Percentiles rank a stretch among this genome's conserved stretches.
Conservation (phyloP, 2,113 vertebrate species). For the Erinaceus europaeus region DNA sequence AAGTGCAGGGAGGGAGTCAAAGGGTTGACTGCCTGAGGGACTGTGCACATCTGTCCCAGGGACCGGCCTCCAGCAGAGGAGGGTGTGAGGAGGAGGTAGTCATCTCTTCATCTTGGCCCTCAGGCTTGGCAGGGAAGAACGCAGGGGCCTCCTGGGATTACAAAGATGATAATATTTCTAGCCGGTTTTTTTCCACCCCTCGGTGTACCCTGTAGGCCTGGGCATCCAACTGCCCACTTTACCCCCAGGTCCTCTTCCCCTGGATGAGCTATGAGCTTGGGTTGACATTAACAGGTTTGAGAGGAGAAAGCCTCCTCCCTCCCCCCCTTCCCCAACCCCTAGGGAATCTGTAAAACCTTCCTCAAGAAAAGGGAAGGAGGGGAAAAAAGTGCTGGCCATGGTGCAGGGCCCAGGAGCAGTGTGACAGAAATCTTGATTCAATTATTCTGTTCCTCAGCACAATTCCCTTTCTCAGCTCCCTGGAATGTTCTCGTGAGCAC, state of each 20-base stretch:
- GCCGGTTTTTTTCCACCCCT: background rate
- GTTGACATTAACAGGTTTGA: background rate
- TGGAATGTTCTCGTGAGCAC: constrained; percentile 39
- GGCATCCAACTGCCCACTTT: background rate
- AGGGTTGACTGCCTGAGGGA: background rate
- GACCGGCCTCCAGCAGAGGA: background rate
- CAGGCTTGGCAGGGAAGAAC: background rate
- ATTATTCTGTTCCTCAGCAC: constrained; percentile 46
- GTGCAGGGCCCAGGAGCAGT: constrained; percentile 27
- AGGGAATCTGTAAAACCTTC: constrained; percentile 42
- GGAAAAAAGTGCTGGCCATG: background rate
- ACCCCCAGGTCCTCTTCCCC: background rate
- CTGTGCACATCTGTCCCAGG: background rate
- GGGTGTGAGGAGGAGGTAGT: background rate
- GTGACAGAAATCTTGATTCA: constrained; percentile 65
- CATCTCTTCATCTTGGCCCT: background rate
- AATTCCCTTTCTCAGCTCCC: constrained; percentile 16
- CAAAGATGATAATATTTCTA: background rate
- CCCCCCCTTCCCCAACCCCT: too few species aligned
- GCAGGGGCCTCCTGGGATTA: background rate
- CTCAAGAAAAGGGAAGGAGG: background rate
- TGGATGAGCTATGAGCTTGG: background rate
- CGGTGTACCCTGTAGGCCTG: background rate
- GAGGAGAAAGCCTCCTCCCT: too few species aligned
- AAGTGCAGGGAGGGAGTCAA: background rate